Percentiles rank a stretch among this genome's conserved stretches.
Evolutionary conservation across 1,140 invertebrate genomes (phyloP).

Genomic region (Portunus trituberculatus): DNA sequence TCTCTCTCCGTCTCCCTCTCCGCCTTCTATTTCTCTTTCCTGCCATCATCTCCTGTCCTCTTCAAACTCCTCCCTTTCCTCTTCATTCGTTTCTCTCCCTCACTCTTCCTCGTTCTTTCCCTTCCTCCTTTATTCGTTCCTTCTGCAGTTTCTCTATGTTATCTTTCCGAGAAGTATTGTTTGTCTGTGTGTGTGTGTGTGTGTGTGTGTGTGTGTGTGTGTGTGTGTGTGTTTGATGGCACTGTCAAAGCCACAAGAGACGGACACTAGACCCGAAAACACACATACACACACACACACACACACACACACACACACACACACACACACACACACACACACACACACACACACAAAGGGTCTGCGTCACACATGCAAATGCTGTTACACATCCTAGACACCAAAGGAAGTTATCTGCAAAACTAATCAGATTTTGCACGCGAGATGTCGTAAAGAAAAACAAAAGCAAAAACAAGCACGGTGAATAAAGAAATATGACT

Average conservation of each 20-base stretch:
- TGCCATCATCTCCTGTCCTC: neutral
- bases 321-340: too few species aligned
- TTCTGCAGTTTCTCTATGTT: too few species aligned
- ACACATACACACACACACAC: too few species aligned
- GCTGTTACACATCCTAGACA: neutral
- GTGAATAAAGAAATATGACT: too few species aligned
- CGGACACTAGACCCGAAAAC: neutral
- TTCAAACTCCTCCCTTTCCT: neutral
- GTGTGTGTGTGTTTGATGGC: too few species aligned
- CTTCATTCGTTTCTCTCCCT: neutral
- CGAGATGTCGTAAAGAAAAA: neutral
- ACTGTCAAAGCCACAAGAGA: neutral
- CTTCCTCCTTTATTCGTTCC: neutral
- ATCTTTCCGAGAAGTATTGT: too few species aligned
- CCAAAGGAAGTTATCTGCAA: neutral
- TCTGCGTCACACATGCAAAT: neutral
- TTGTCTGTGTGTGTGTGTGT: too few species aligned
- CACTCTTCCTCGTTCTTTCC: neutral
- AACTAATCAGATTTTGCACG: neutral
- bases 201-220: too few species aligned
- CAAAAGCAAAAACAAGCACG: neutral
- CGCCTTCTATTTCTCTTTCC: neutral
- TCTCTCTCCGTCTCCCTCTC: too few species aligned
- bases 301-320: too few species aligned
- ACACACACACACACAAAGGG: too few species aligned